Conservation (phyloP, 2,113 vertebrate genomes). For the Castor canadensis region DNA sequence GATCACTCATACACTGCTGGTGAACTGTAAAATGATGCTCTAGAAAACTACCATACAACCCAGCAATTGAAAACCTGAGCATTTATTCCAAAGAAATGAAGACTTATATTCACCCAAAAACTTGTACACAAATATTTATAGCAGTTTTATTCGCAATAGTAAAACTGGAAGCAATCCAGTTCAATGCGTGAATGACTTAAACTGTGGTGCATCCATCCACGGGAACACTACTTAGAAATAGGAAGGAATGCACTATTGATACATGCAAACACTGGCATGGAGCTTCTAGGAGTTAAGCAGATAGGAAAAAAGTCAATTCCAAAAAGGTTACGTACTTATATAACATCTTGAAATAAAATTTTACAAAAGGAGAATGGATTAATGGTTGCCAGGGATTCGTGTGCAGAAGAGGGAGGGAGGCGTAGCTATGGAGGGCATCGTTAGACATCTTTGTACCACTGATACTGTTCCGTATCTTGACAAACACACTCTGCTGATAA, state of each 20-base stretch:
- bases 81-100: slow-evolving; percentile 26
- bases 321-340: not conserved
- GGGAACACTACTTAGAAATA: not conserved
- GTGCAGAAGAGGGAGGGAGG: not conserved
- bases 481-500: not conserved
- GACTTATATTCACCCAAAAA: not conserved
- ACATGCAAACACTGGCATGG: not conserved
- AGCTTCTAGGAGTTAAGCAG: not conserved
- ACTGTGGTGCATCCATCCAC: not conserved
- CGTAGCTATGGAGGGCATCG: not conserved
- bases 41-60: not conserved
- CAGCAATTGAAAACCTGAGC: not conserved
- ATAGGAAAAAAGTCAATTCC: not conserved
- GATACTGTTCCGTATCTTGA: not conserved
- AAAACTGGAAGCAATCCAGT: slow-evolving; percentile 5
- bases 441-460: not conserved
- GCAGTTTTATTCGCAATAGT: not conserved
- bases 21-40: not conserved
- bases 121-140: not conserved
- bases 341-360: not conserved
- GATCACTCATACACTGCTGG: not conserved
- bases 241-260: not conserved
- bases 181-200: not conserved
- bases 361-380: not conserved
- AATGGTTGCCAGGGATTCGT: not conserved